Evolutionary conservation across 2,888 invertebrate genomes (phyloP).

Genomic region (Ophraella communa): DNA sequence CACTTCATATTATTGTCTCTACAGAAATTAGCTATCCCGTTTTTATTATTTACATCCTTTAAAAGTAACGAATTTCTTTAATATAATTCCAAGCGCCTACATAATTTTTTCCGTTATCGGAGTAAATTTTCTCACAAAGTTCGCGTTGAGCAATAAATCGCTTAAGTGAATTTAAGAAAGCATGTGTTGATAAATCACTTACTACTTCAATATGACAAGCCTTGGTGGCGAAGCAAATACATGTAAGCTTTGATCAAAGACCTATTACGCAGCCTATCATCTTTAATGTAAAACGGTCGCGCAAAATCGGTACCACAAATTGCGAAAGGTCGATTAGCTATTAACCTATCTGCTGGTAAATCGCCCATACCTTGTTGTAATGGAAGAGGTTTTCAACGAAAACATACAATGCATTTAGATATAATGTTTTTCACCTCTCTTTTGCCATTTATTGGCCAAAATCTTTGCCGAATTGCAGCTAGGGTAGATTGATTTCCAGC

Average conservation of each 20-base stretch:
- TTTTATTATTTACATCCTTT: too few species aligned
- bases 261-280: constrained; percentile 24
- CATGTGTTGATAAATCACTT: constrained; percentile 26
- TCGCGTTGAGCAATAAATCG: constrained; percentile 34
- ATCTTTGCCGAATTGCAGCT: constrained; percentile 28
- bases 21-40: too few species aligned
- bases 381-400: constrained; percentile 17
- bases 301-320: constrained; percentile 34
- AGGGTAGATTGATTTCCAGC: constrained; percentile 29
- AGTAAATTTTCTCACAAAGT: constrained; percentile 26
- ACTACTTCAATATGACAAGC: constrained; percentile 36
- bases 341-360: constrained; percentile 30
- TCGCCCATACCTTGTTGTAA: constrained; percentile 31
- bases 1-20: background rate
- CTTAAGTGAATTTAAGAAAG: constrained; percentile 31
- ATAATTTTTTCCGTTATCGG: constrained; percentile 31
- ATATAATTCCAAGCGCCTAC: background rate
- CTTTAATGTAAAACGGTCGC: constrained; percentile 33
- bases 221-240: constrained; percentile 33
- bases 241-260: constrained; percentile 31
- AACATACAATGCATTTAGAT: constrained; percentile 32
- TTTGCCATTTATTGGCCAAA: constrained; percentile 29
- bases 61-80: too few species aligned
- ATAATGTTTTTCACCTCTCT: constrained; percentile 18
- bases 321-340: constrained; percentile 30